These are phyloP conservation scores for Monoplex corrugatus DNA, from an alignment of 2,888 invertebrate species.

Conservation along the genomic window DNA sequence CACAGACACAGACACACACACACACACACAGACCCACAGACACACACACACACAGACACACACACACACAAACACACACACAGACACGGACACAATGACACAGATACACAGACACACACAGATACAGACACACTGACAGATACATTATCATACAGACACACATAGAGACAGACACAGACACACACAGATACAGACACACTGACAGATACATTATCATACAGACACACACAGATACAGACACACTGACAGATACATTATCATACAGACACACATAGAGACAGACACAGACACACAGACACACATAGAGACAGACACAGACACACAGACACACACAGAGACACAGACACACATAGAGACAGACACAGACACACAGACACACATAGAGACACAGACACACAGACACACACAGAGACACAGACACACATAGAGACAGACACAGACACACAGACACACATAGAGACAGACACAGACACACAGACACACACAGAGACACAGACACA, in stretches of 20 bases:
- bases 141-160: not conserved
- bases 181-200: not conserved
- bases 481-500: not conserved
- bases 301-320: too few species aligned
- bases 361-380: not conserved
- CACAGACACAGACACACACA: slow-evolving; percentile 10
- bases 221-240: not conserved
- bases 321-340: too few species aligned
- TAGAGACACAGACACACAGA: too few species aligned
- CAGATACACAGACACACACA: not conserved
- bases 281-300: too few species aligned
- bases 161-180: too few species aligned
- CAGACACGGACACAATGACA: too few species aligned
- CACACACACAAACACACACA: too few species aligned
- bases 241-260: not conserved
- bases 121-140: not conserved
- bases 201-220: slow-evolving; percentile 3
- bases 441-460: not conserved
- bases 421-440: too few species aligned
- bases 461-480: not conserved
- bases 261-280: too few species aligned
- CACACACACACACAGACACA: not conserved
- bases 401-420: too few species aligned
- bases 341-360: slow-evolving; percentile 6
- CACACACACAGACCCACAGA: not conserved